Conservation (phyloP, 2,113 vertebrate genomes). For the Rhipidura dahli region DNA sequence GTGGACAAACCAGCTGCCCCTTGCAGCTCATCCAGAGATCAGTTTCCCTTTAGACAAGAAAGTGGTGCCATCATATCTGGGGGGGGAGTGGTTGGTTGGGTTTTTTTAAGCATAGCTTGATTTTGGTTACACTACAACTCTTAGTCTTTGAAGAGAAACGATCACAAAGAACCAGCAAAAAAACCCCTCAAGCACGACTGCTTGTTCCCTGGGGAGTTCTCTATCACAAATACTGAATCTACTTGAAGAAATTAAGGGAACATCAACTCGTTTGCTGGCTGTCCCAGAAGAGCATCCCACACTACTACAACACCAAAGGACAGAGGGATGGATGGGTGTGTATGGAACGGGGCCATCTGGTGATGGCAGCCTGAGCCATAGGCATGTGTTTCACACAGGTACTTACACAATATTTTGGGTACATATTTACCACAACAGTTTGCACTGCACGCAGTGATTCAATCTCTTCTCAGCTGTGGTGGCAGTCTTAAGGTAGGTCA, state of each 20-base stretch:
- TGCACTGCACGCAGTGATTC: not conserved
- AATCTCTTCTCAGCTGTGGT: not conserved
- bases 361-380: not conserved
- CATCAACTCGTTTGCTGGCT: not conserved
- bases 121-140: not conserved
- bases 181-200: accelerated
- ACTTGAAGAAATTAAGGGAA: not conserved
- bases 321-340: not conserved
- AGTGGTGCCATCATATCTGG: not conserved
- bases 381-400: not conserved
- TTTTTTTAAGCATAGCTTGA: not conserved
- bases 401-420: not conserved
- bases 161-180: not conserved
- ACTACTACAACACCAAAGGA: not conserved
- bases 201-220: not conserved
- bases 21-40: not conserved
- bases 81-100: accelerated
- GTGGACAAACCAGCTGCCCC: not conserved
- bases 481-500: not conserved
- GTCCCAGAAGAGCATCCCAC: not conserved
- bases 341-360: not conserved
- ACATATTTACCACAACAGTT: not conserved
- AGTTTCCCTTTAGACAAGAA: not conserved
- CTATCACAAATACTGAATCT: not conserved
- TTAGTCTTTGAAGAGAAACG: not conserved